These are phyloP conservation scores for Sialis lutaria DNA, from an alignment of 2,888 invertebrate genomes.

Conservation along the genomic window DNA sequence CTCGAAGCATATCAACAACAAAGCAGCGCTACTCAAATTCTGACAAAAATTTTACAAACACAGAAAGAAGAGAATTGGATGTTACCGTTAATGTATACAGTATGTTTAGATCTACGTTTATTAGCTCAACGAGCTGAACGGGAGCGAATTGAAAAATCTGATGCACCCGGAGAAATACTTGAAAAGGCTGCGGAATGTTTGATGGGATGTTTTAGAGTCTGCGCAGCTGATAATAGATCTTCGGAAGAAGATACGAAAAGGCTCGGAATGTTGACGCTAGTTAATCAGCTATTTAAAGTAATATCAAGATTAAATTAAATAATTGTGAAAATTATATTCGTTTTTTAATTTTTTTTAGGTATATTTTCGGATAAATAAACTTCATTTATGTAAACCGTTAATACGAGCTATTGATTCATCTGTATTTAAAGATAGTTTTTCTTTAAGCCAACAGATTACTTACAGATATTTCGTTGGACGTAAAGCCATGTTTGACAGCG, in stretches of 20 bases:
- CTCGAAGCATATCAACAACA: slow-evolving; percentile 64
- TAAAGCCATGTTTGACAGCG: slow-evolving; percentile 97
- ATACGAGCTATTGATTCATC: slow-evolving; percentile 93
- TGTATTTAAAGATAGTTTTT: slow-evolving; percentile 74
- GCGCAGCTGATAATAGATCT: slow-evolving; percentile 85
- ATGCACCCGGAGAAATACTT: slow-evolving; percentile 50
- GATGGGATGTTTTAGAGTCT: slow-evolving; percentile 86
- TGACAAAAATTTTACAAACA: slow-evolving; percentile 67
- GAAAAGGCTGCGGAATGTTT: slow-evolving; percentile 89
- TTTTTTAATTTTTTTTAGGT: slow-evolving; percentile 25
- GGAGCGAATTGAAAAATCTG: slow-evolving; percentile 26
- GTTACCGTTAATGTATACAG: slow-evolving; percentile 79
- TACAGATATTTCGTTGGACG: slow-evolving; percentile 95
- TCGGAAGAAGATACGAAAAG: slow-evolving; percentile 85
- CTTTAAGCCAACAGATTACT: slow-evolving; percentile 85
- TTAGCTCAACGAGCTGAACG: slow-evolving; percentile 66
- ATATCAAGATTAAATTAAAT: too few species aligned
- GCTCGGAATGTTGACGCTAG: slow-evolving; percentile 87
- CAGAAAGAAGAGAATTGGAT: slow-evolving; percentile 96
- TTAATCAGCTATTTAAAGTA: slow-evolving; percentile 86
- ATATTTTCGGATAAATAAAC: slow-evolving; percentile 62
- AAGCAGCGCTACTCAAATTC: slow-evolving; percentile 54
- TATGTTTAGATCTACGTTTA: slow-evolving; percentile 78
- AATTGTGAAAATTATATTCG: too few species aligned
- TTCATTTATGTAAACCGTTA: slow-evolving; percentile 82